Evolutionary conservation across 2,797 vertebrate species (phyloP).

Genomic region (Malurus leucopterus): DNA sequence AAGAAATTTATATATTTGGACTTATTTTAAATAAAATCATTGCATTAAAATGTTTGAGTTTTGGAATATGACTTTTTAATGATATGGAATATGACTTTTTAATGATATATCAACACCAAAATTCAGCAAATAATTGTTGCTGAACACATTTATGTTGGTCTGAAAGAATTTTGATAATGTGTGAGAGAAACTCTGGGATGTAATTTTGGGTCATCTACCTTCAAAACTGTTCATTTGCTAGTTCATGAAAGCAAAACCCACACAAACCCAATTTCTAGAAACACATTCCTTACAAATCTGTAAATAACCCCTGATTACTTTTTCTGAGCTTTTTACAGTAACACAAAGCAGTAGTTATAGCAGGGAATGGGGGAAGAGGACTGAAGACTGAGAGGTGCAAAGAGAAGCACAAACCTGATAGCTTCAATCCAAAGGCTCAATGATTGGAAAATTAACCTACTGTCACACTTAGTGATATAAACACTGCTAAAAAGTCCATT

Average conservation of each 20-base stretch:
- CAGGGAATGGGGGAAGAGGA: background rate
- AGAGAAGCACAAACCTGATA: background rate
- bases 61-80: background rate
- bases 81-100: background rate
- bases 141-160: background rate
- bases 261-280: background rate
- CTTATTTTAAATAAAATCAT: background rate
- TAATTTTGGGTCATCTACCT: background rate
- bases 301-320: background rate
- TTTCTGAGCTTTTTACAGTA: background rate
- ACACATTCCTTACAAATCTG: background rate
- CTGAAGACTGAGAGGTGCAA: background rate
- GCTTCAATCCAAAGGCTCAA: background rate
- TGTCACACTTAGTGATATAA: background rate
- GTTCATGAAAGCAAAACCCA: background rate
- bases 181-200: background rate
- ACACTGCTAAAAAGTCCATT: background rate
- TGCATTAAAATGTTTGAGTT: background rate
- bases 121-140: background rate
- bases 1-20: background rate
- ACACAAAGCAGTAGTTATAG: background rate
- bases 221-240: background rate
- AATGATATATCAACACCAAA: background rate
- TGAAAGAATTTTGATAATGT: background rate
- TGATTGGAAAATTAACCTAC: background rate